These are phyloP conservation scores for Anthophora plumipes DNA, from an alignment of 2,888 invertebrate genomes.

Conservation along the genomic window DNA sequence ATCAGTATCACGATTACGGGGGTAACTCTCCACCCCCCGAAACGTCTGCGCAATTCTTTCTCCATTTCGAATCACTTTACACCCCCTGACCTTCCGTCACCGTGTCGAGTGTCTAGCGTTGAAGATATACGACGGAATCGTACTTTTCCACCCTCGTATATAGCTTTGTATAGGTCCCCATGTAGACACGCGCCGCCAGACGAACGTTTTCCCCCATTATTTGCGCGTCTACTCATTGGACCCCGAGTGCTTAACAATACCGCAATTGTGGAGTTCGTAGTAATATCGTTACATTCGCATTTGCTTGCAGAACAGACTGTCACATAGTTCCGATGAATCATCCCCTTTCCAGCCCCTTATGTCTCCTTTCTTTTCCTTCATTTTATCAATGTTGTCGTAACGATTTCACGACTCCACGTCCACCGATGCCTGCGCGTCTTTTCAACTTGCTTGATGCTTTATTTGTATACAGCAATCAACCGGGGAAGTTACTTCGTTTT, in stretches of 20 bases:
- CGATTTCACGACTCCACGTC: slow-evolving; percentile 16
- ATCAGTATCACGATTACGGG: slow-evolving; percentile 40
- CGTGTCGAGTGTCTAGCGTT: slow-evolving; percentile 50
- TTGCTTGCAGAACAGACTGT: slow-evolving; percentile 42
- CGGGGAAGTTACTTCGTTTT: no score
- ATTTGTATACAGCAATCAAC: neutral
- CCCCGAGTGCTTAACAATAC: slow-evolving; percentile 61
- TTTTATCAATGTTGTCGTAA: neutral
- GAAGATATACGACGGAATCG: slow-evolving; percentile 52
- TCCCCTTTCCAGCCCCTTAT: no score
- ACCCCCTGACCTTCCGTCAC: slow-evolving; percentile 48
- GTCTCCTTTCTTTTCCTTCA: neutral
- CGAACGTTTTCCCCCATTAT: slow-evolving; percentile 56
- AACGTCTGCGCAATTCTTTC: slow-evolving; percentile 64
- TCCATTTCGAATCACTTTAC: slow-evolving; percentile 59
- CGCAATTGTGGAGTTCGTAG: slow-evolving; percentile 65
- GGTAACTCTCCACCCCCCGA: no score
- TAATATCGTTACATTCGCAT: slow-evolving; percentile 63
- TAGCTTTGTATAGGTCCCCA: slow-evolving; percentile 14
- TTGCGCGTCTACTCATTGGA: slow-evolving; percentile 61
- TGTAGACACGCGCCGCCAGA: slow-evolving; percentile 25
- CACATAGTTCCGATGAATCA: slow-evolving; percentile 66
- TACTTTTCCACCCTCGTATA: slow-evolving; percentile 48
- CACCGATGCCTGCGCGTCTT: neutral
- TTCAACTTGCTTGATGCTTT: neutral